Evolutionary conservation across 1,140 invertebrate species (phyloP).

Genomic region (Atta cephalotes): DNA sequence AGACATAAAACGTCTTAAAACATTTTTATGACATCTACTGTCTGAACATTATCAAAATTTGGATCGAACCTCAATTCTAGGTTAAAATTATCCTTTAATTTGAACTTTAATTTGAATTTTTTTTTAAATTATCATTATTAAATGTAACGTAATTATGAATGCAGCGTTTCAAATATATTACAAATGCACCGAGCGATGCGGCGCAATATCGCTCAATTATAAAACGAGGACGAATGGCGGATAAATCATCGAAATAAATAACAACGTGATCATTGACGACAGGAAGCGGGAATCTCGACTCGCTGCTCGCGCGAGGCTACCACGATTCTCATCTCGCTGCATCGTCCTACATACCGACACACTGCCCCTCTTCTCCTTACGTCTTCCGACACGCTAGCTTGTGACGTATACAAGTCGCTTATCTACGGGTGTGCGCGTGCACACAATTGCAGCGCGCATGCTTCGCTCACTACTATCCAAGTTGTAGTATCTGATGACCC

Average conservation of each 20-base stretch:
- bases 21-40: too few relatives aligned
- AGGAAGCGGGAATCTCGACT: conserved; percentile 25
- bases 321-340: conserved; percentile 22
- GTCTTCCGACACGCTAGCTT: conserved; percentile 32
- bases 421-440: conserved; percentile 59
- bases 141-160: conserved; percentile 5
- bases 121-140: background rate
- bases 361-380: conserved; percentile 29
- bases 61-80: too few relatives aligned
- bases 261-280: background rate
- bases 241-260: conserved; percentile 16
- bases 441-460: conserved; percentile 52
- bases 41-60: too few relatives aligned
- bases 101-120: background rate
- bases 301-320: conserved; percentile 5
- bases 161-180: background rate
- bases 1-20: too few relatives aligned
- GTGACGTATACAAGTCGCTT: conserved; percentile 39
- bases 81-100: background rate
- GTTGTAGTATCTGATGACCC: conserved; percentile 85
- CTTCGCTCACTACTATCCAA: conserved; percentile 78
- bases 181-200: background rate
- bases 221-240: conserved; percentile 13
- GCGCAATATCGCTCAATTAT: background rate
- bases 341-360: conserved; percentile 41